Evolutionary conservation across 2,888 invertebrate genomes (phyloP), one percentile per base, ranked within the genome.

Genomic region (Drepanosiphum platanoidis): DNA sequence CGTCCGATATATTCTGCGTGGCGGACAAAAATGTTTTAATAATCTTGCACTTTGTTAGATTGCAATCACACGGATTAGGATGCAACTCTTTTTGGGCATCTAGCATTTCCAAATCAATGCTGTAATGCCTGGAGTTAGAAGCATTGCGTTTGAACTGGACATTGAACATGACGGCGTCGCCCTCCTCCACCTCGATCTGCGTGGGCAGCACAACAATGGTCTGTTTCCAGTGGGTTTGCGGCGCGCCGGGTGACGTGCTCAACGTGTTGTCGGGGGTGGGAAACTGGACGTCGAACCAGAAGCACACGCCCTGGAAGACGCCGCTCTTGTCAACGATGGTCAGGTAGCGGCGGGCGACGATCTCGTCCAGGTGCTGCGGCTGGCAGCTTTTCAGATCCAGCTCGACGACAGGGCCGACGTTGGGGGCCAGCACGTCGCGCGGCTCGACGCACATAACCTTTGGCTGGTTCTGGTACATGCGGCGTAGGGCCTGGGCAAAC

Each of bases 201-300:
- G 92, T 89, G 0, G 96, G 96, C 71, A 97, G 90, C 2, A 96
- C 92, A 87, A 97, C 93, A 0, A 92, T 90, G 1, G 94, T 93
- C 89, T 94, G 94, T 89, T 94, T 93, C 94, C 94, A 94, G 89
- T 94, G 94, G 2, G 94, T 94, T 72, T 90, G 88, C 78, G 91
- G 90, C 80, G 90, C 89, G 36, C 88, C 89, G 0, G 94, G 93
- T 80, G 92, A 90, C 1, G 94, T 94, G 8, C 92, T 92, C 64
- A 93, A 89, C 15, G 89, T 89, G 32, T 90, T 89, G 71, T 89
- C 87, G 8, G 89, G 87, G 87, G 91, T 90, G 5, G 95, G 94
- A 89, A 96, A 96, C 75, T 91, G 90, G 87, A 94, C 94, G 18
- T 93, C 93, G 89, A 96, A 96, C 96, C 96, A 96, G 75, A 96